These are phyloP conservation scores for Micropoecilia bifurca DNA, from an alignment of 2,797 vertebrate species.

Conservation along the genomic window DNA sequence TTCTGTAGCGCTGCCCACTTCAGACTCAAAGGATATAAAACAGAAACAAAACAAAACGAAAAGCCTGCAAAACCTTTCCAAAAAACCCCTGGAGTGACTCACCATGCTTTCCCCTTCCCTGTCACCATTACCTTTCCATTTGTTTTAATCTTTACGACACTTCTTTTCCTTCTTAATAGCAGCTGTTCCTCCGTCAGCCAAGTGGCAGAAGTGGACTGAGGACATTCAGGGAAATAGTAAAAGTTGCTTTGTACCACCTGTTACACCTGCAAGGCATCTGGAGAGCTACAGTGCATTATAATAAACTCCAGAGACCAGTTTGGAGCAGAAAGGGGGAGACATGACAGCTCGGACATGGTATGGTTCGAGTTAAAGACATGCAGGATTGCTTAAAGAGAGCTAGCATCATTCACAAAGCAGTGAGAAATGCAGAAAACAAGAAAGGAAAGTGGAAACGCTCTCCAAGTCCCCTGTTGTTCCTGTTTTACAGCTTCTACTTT, in stretches of 20 bases:
- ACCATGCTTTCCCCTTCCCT: constrained; percentile 34
- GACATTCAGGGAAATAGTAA: constrained; percentile 18
- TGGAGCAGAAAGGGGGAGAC: constrained; percentile 20
- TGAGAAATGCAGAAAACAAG: constrained; percentile 24
- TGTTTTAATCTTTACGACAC: constrained; percentile 39
- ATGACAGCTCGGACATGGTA: constrained; percentile 46
- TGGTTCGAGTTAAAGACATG: constrained; percentile 65
- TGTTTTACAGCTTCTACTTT: constrained; percentile 39
- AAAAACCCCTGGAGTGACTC: constrained; percentile 57
- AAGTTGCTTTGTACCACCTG: constrained; percentile 59
- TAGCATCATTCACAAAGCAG: constrained; percentile 39
- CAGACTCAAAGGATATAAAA: constrained; percentile 9
- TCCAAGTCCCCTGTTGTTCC: constrained; percentile 58
- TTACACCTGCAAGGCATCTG: constrained; percentile 65
- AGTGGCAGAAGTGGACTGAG: constrained; percentile 46
- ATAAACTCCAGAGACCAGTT: constrained; percentile 46
- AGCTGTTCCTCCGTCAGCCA: constrained; percentile 54
- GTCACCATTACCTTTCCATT: constrained; percentile 6
- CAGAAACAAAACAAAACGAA: not conserved
- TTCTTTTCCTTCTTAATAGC: constrained; percentile 42
- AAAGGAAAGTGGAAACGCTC: constrained; percentile 44
- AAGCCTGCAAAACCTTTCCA: constrained; percentile 20
- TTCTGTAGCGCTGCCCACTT: not conserved
- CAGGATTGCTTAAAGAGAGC: constrained; percentile 34
- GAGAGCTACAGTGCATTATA: constrained; percentile 49